Evolutionary conservation across 2,888 invertebrate genomes (phyloP), one percentile per base, ranked within the genome.

Genomic region (Hanleya hanleyi): DNA sequence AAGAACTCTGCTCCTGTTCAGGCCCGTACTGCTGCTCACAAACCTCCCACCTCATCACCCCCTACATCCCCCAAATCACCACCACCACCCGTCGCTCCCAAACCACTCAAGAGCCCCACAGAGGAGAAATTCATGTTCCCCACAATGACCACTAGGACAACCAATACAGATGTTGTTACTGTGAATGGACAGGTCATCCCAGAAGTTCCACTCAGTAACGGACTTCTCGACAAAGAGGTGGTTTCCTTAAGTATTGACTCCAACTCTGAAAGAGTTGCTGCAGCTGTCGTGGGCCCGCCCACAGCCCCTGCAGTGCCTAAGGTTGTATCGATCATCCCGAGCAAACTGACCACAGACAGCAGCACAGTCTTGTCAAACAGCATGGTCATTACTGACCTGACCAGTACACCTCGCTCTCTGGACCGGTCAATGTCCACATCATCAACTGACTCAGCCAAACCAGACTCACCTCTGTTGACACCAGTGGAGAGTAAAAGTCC

Each of bases 31-130:
- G n/a, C n/a, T n/a, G n/a, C n/a, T n/a, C n/a, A n/a, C n/a, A n/a
- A n/a, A n/a, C n/a, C n/a, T n/a, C 33, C 71, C 64, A 62, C 57
- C 62, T 35, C 18, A 50, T 61, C 72, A 47, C 22, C 73, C 65
- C 61, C 61, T 18, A 51, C 64, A 2, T 33, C 66, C 26, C 67
- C 62, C 36, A 69, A 51, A 18, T 35, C 49, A 1, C 68, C 72
- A 57, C 57, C 57, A 0, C 65, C 51, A 18, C 49, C 71, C 0
- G 22, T 51, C 1, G 47, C 57, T 66, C 38, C 73, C 33, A 32
- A 62, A 35, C 61, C 67, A n/a, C 29, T 68, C 22, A 57, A 26
- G 32, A 57, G 57, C 26, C 57, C 57, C 2, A 32, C 22, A 4
- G 32, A 57, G 29, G 57, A 32, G 15, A 57, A 26, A 57, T 57